phyloP scores from a whole-genome alignment of 1,140 invertebrate species.

The Drosophila paulistorum region DNA sequence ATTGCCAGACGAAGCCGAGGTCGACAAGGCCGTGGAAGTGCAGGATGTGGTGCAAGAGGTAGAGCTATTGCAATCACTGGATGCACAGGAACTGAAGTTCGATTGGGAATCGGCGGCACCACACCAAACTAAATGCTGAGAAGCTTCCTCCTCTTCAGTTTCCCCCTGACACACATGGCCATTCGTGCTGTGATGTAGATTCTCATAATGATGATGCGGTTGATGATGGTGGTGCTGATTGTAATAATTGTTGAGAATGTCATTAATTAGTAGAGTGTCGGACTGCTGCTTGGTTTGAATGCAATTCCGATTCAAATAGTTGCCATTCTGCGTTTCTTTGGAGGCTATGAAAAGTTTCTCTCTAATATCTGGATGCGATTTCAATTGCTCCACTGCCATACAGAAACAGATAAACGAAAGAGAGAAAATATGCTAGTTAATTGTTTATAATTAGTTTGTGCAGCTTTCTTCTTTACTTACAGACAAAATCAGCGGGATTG shows the following conservation, averaged over 20 bases:
- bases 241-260: slow-evolving; percentile 77
- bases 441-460: neutral
- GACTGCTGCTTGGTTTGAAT: slow-evolving; percentile 70
- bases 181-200: slow-evolving; percentile 45
- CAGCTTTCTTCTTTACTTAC: slow-evolving; percentile 84
- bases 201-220: slow-evolving; percentile 44
- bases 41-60: neutral
- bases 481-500: slow-evolving; percentile 94
- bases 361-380: slow-evolving; percentile 87
- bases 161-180: slow-evolving; percentile 54
- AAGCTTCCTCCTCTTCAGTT: slow-evolving; percentile 86
- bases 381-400: slow-evolving; percentile 90
- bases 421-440: neutral
- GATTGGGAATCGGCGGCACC: slow-evolving; percentile 85
- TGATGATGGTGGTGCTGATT: slow-evolving; percentile 60
- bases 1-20: neutral
- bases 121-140: slow-evolving; percentile 89
- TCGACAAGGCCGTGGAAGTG: neutral
- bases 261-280: slow-evolving; percentile 71
- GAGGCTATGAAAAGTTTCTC: slow-evolving; percentile 89
- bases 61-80: slow-evolving; percentile 85
- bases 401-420: slow-evolving; percentile 12
- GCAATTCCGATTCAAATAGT: slow-evolving; percentile 85
- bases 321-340: slow-evolving; percentile 82
- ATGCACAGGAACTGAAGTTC: slow-evolving; percentile 87